Evolutionary conservation across 2,797 vertebrate genomes (phyloP), one percentile per base, ranked within the genome.

Genomic region (Podargus strigoides): DNA sequence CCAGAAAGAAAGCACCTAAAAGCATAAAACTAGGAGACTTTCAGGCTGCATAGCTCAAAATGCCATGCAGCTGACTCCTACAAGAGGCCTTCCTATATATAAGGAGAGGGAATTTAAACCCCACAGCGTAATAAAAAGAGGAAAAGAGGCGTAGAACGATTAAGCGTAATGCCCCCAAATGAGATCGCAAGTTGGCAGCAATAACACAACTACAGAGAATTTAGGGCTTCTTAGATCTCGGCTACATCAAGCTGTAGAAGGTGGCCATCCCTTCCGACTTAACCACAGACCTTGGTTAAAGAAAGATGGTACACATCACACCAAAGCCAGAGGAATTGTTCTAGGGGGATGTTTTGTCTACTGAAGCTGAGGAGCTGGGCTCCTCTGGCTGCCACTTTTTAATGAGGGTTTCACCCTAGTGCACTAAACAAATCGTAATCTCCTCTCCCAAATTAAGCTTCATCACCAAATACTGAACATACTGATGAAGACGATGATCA

Each of bases 281-380:
- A 47, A 70, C 42, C 32, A 47, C 24, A 72, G 37, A 46, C 39
- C 32, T 41, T 28, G 23, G 28, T 73, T 85, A 75, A 82, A 85
- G 58, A 72, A 56, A 79, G 62, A n/a, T 0, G 0, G 20, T 37
- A 34, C 3, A 3, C 19, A 73, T 41, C 24, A 44, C 42, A 39
- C 22, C 28, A 12, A 34, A 70, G 53, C n/a, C 56, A 66, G 37
- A 41, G 59, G 30, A 82, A 79, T 21, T 52, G 44, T 37, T 52
- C 44, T 66, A 52, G 39, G 26, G 46, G 26, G 39, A 73, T 3
- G 2, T 21, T 62, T 19, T 59, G 82, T 49, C 44, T 52, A 0
- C 2, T 28, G 66, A 63, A 32, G 39, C 3, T 59, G 28, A 9
- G 36, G 50, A 77, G 36, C 4, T 52, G 62, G 15, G 12, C 52